Evolutionary conservation across 1,140 invertebrate genomes (phyloP), one percentile per base, ranked within the genome.

Genomic region (Lucilia sericata): DNA sequence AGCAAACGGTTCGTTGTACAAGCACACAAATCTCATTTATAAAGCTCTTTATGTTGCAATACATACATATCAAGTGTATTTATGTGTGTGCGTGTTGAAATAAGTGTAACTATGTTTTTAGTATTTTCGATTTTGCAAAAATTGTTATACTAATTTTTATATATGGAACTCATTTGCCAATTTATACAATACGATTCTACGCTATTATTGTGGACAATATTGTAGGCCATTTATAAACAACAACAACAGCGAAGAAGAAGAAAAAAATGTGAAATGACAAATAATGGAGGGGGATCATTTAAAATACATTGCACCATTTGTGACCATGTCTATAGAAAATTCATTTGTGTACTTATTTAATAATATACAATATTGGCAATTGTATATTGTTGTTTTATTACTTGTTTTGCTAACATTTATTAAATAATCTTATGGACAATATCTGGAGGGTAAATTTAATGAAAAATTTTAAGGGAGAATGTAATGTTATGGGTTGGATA

Each of bases 261-360:
- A 60, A n/a, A 14, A 60, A 60, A 60, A 17, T 60, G n/a, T 60
- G 4, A 17, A 60, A 60, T 60, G 21, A 25, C 65, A 70, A 21
- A 70, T 19, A 70, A n/a, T 9, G n/a, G 65, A 25, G 65, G 19
- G 19, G 65, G 8, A 25, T 70, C n/a, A 70, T 70, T 70, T 70
- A 21, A 70, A 70, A 70, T 12, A 70, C 65, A 70, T 70, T 70
- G 65, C 65, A 70, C n/a, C 65, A 70, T 70, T 70, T 70, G 65
- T 70, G 10, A 21, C n/a, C 65, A 12, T 21, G 65, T 70, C n/a
- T 70, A 70, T n/a, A 60, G 21, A 70, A 30, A 70, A 70, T 70
- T 70, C 65, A 70, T 70, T 70, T 12, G 8, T 70, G 19, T 19
- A 10, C 65, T 21, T 4, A 21, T 70, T 55, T 55, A 55, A 55